Conservation (phyloP, 2,113 vertebrate genomes). For the Leucopternis melanops region DNA sequence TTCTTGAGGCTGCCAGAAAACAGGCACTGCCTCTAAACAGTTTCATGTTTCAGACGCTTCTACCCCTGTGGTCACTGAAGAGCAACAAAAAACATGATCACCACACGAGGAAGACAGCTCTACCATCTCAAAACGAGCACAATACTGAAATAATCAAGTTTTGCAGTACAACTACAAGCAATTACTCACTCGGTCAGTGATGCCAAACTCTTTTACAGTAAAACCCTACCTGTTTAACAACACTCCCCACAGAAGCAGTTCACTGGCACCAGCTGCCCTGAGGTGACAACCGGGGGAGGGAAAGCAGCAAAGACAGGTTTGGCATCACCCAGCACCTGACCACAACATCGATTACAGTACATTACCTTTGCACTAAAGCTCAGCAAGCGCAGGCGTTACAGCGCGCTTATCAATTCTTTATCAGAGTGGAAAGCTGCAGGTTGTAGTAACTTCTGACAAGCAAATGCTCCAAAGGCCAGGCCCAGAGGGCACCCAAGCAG, state of each 20-base stretch:
- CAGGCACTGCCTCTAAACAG: not conserved
- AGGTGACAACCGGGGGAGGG: not conserved
- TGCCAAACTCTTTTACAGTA: not conserved
- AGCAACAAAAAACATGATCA: not conserved
- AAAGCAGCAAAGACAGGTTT: not conserved
- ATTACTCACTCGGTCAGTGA: fast-evolving
- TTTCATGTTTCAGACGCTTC: fast-evolving
- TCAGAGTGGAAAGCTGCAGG: not conserved
- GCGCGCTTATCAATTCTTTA: not conserved
- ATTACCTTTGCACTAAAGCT: not conserved
- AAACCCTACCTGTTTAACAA: fast-evolving
- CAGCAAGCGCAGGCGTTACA: not conserved
- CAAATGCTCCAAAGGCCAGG: not conserved
- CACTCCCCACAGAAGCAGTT: not conserved
- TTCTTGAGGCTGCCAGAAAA: not conserved
- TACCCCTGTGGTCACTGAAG: not conserved
- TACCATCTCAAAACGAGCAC: fast-evolving
- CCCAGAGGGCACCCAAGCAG: not conserved
- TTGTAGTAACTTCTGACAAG: not conserved
- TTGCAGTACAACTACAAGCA: not conserved
- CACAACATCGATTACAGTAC: fast-evolving
- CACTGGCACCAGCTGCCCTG: not conserved
- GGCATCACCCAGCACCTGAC: not conserved
- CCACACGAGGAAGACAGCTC: not conserved
- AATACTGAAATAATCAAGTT: fast-evolving